phyloP scores from a whole-genome alignment of 1,140 invertebrate species.

The Anastrepha ludens region DNA sequence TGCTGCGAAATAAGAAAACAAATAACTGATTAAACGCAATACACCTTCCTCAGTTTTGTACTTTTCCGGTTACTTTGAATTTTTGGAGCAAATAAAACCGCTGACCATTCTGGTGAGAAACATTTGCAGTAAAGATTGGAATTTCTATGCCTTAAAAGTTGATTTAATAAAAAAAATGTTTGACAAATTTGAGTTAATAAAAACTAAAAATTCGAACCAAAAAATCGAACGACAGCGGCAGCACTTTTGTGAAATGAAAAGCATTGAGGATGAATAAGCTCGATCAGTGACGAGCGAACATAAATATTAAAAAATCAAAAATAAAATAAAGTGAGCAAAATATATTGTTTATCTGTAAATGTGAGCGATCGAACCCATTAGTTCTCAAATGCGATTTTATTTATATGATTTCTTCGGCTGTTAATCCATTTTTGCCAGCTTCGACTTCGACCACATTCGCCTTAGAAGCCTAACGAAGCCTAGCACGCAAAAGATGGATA shows the following conservation, averaged over 20 bases:
- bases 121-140: slow-evolving; percentile 50
- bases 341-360: no score
- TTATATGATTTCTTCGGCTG: no score
- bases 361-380: no score
- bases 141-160: slow-evolving; percentile 12
- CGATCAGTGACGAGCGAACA: no score
- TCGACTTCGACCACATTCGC: no score
- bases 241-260: neutral
- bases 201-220: neutral
- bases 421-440: no score
- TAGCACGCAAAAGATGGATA: no score
- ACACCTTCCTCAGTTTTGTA: neutral
- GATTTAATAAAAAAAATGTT: slow-evolving; percentile 9
- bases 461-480: no score
- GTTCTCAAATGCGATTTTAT: no score
- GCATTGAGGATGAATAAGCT: neutral
- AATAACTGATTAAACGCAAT: neutral
- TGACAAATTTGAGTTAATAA: slow-evolving; percentile 23
- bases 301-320: no score
- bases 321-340: no score
- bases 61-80: slow-evolving; percentile 34
- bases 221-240: neutral
- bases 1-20: slow-evolving; percentile 23
- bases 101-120: slow-evolving; percentile 57
- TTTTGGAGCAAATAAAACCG: slow-evolving; percentile 53